Conservation (phyloP, 2,888 invertebrate genomes). For the Diarsia mendica region DNA sequence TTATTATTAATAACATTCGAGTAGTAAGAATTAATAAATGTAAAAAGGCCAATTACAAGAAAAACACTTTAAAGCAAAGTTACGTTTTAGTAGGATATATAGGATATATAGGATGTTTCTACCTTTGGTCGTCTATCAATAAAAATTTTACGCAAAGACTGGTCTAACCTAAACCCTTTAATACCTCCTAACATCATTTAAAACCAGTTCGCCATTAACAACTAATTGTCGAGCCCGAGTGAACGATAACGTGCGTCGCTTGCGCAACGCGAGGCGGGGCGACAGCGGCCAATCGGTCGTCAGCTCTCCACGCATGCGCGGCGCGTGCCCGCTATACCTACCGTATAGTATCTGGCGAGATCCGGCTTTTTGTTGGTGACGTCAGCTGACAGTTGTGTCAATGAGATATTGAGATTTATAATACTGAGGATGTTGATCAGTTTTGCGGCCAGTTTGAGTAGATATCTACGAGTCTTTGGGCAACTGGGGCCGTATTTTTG, state of each 20-base stretch:
- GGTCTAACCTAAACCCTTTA: constrained; percentile 25
- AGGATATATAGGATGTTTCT: too few species aligned
- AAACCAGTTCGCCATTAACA: constrained; percentile 55
- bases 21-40: too few species aligned
- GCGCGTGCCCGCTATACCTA: constrained; percentile 75
- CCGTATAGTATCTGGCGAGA: constrained; percentile 53
- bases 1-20: too few species aligned
- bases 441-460: neutral
- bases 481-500: too few species aligned
- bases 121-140: too few species aligned
- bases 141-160: neutral
- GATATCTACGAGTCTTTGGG: neutral
- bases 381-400: constrained; percentile 56
- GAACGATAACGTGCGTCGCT: constrained; percentile 61
- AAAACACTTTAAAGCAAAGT: too few species aligned
- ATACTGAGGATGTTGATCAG: constrained; percentile 11
- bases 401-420: constrained; percentile 25
- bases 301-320: constrained; percentile 73
- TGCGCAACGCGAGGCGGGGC: constrained; percentile 83
- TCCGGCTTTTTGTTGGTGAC: constrained; percentile 66
- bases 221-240: constrained; percentile 66
- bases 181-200: constrained; percentile 5
- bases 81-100: too few species aligned
- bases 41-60: too few species aligned
- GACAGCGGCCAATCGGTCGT: constrained; percentile 82